Evolutionary conservation across 2,797 vertebrate species (phyloP).

Genomic region (Phataginus tetradactyla): DNA sequence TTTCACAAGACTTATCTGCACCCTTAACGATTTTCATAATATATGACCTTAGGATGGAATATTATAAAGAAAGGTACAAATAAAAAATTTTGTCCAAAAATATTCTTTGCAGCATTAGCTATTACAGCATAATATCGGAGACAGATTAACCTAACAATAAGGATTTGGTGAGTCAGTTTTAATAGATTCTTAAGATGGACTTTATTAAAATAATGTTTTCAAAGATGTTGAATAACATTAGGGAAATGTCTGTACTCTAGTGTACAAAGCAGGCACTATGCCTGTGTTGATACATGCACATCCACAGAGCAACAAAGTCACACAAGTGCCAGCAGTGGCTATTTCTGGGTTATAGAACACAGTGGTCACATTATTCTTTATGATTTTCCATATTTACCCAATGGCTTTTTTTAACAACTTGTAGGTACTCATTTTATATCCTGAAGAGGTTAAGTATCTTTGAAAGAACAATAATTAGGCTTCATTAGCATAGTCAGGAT

Average conservation of each 20-base stretch:
- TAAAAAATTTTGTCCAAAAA: background rate
- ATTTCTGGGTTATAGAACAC: background rate
- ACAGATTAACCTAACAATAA: background rate
- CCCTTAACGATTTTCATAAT: background rate
- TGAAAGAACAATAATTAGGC: background rate
- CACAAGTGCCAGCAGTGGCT: background rate
- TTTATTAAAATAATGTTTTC: background rate
- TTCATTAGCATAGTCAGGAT: background rate
- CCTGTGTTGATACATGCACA: fast-evolving
- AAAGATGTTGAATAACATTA: background rate
- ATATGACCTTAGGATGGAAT: background rate
- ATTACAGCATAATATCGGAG: background rate
- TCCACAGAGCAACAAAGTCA: background rate
- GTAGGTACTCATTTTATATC: background rate
- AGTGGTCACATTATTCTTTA: background rate
- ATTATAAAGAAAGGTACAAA: background rate
- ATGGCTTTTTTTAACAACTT: background rate
- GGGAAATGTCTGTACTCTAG: background rate
- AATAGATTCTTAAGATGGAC: background rate
- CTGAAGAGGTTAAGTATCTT: background rate
- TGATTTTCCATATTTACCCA: background rate
- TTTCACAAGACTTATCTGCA: background rate
- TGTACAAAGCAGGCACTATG: background rate
- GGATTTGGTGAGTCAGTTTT: background rate
- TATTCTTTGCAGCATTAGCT: background rate